Evolutionary conservation across 2,113 vertebrate genomes (phyloP).

Genomic region (Elephantulus edwardii): DNA sequence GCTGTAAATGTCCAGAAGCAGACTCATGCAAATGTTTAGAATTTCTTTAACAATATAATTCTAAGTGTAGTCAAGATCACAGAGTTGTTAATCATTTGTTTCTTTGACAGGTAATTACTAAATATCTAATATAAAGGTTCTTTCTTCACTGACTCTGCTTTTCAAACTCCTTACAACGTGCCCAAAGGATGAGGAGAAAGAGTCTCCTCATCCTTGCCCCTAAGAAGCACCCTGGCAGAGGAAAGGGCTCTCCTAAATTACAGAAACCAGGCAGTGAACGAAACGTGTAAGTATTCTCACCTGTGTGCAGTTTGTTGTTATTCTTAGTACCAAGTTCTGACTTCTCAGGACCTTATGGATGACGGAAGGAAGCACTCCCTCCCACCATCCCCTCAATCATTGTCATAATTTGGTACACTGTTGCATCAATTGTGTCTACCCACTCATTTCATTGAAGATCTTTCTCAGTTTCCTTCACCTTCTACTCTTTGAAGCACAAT

Average conservation of each 20-base stretch:
- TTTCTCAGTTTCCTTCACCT: background rate
- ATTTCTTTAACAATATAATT: background rate
- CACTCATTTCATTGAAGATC: background rate
- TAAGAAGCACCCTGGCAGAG: no score
- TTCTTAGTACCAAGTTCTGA: background rate
- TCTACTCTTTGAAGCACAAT: background rate
- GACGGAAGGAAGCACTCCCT: background rate
- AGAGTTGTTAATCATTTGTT: background rate
- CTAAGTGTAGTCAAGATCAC: background rate
- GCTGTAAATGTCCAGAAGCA: background rate
- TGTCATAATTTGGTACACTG: background rate
- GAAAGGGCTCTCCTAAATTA: background rate
- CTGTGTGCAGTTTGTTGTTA: background rate
- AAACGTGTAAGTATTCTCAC: background rate
- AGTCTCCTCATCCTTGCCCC: no score
- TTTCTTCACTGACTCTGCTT: no score
- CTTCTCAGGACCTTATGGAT: background rate
- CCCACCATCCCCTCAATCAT: no score
- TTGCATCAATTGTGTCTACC: background rate
- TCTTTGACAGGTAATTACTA: background rate
- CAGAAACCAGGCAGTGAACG: background rate
- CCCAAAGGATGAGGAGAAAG: no score
- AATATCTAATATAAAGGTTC: background rate
- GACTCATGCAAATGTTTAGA: background rate
- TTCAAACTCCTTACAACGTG: no score